phyloP scores from a whole-genome alignment of 2,888 invertebrate species.

The Pyrrhia umbra region DNA sequence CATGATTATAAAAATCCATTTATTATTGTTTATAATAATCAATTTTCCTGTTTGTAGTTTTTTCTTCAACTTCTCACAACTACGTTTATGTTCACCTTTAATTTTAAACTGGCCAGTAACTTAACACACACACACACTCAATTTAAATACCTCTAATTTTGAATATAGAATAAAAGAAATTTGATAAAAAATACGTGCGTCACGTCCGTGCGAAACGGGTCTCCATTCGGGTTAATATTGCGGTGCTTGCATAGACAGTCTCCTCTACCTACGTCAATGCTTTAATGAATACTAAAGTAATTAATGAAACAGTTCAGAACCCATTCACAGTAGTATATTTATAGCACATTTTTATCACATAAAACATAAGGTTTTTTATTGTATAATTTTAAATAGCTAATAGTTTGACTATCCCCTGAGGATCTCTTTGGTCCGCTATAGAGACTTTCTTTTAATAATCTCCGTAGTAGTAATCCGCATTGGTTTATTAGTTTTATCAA shows the following conservation, averaged over 20 bases:
- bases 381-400: no score
- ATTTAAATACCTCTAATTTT: not conserved
- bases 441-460: not conserved
- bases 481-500: not conserved
- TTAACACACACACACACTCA: not conserved
- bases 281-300: not conserved
- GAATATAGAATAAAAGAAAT: constrained; percentile 1
- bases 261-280: not conserved
- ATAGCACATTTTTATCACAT: constrained; percentile 4
- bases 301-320: not conserved
- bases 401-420: not conserved
- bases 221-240: not conserved
- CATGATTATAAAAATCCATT: no score
- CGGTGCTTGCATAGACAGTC: not conserved
- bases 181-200: not conserved
- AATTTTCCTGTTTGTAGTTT: not conserved
- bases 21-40: no score
- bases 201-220: not conserved
- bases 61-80: not conserved
- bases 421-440: not conserved
- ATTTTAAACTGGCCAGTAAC: not conserved
- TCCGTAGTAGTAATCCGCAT: not conserved
- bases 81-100: not conserved
- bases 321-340: not conserved
- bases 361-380: not conserved